These are phyloP conservation scores for Mechanitis messenoides DNA, from an alignment of 2,888 invertebrate genomes.

Conservation along the genomic window DNA sequence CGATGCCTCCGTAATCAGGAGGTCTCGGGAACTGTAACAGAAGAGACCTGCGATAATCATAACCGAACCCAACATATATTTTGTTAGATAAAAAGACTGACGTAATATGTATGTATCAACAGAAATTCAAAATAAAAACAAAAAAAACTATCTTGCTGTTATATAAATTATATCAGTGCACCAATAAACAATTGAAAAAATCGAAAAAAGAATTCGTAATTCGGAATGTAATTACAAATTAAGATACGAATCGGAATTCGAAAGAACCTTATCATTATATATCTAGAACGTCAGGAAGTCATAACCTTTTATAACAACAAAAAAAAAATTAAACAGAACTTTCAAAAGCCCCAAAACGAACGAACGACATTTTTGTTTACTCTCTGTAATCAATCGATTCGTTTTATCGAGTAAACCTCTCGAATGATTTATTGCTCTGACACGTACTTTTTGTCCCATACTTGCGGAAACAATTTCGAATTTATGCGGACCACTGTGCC, in stretches of 20 bases:
- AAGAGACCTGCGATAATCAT: too few species aligned
- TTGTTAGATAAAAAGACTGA: too few species aligned
- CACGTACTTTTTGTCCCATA: constrained; percentile 70
- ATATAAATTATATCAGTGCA: constrained; percentile 10
- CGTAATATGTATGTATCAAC: not conserved
- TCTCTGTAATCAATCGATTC: constrained; percentile 65
- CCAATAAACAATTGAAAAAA: constrained; percentile 18
- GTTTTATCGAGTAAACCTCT: constrained; percentile 68
- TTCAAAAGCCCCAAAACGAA: constrained; percentile 49
- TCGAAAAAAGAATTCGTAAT: constrained; percentile 18
- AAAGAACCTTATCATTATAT: constrained; percentile 21
- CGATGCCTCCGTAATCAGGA: too few species aligned
- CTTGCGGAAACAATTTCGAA: constrained; percentile 73
- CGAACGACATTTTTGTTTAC: constrained; percentile 68
- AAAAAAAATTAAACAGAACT: constrained; percentile 21
- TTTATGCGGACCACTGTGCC: constrained; percentile 66
- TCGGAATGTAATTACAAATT: constrained; percentile 17
- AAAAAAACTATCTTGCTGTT: not conserved
- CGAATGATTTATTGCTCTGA: constrained; percentile 73
- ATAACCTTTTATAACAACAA: constrained; percentile 17
- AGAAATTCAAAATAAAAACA: constrained; percentile 5
- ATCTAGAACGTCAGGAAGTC: constrained; percentile 26
- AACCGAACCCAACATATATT: too few species aligned
- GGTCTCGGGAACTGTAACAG: too few species aligned
- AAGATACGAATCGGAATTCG: constrained; percentile 20